Percentiles rank a stretch among this genome's conserved stretches.
Conservation (phyloP, 2,113 vertebrate species). For the Tragelaphus buxtoni region DNA sequence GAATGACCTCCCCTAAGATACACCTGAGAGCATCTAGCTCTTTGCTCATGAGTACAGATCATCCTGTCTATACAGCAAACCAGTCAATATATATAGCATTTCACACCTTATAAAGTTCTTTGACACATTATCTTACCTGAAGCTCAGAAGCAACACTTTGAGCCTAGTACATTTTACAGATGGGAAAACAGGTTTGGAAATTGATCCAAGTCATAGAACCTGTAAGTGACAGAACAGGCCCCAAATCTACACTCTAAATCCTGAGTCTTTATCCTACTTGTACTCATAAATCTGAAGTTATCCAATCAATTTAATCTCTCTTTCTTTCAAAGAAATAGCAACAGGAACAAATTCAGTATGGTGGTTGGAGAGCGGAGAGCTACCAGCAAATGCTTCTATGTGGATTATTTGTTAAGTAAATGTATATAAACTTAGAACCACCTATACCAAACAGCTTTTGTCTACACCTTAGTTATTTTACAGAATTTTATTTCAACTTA, state of each 20-base stretch:
- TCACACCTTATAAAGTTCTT: neutral
- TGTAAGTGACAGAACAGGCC: neutral
- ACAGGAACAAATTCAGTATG: neutral
- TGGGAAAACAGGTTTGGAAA: neutral
- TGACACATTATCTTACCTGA: neutral
- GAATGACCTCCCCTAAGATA: neutral
- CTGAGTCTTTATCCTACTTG: neutral
- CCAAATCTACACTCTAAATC: neutral
- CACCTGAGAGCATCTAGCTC: neutral
- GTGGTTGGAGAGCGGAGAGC: neutral
- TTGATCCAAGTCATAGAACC: neutral
- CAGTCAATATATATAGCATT: neutral
- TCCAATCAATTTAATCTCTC: neutral
- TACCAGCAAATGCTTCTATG: neutral
- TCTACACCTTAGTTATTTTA: neutral
- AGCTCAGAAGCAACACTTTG: neutral
- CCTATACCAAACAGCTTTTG: neutral
- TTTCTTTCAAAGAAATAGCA: neutral
- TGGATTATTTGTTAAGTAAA: neutral
- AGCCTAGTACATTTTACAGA: neutral
- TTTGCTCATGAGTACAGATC: neutral
- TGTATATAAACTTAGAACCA: neutral
- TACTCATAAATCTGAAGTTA: neutral
- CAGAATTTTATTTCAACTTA: neutral
- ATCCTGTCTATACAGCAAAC: neutral